Conservation (phyloP, 2,888 invertebrate genomes). For the Tachina lurida region DNA sequence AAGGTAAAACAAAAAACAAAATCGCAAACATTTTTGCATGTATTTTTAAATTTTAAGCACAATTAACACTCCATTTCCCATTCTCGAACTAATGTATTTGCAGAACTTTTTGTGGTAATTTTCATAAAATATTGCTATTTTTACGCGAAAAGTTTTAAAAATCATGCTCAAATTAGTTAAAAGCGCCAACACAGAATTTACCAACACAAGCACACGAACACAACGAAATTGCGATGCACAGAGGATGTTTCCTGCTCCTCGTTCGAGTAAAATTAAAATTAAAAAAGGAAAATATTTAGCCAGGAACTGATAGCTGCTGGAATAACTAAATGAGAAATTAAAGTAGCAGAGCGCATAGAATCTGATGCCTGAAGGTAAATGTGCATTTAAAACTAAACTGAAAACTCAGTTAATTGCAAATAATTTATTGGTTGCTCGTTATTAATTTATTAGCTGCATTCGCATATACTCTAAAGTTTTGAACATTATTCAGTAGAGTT, state of each 20-base stretch:
- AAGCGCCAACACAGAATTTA: constrained; percentile 4
- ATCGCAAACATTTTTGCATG: not conserved
- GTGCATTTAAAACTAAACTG: constrained; percentile 55
- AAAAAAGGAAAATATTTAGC: constrained; percentile 10
- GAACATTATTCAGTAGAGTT: constrained; percentile 39
- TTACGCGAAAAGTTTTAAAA: constrained; percentile 67
- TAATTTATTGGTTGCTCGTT: constrained; percentile 66
- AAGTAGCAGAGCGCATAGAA: constrained; percentile 2
- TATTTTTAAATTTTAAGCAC: constrained; percentile 19
- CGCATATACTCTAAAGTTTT: constrained; percentile 53
- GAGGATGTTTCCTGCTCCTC: too few relatives aligned
- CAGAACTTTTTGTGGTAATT: constrained; percentile 63
- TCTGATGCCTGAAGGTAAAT: constrained; percentile 46
- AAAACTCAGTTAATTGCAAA: constrained; percentile 69
- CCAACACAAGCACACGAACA: constrained; percentile 9
- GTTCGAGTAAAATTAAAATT: not conserved
- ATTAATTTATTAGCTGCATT: constrained; percentile 64
- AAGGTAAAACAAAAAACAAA: constrained; percentile 8
- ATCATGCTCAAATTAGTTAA: constrained; percentile 63
- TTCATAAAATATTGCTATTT: constrained; percentile 69
- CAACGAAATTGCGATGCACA: not conserved
- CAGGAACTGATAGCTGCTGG: constrained; percentile 6
- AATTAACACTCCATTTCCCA: constrained; percentile 43
- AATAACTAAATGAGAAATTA: not conserved
- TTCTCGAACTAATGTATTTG: constrained; percentile 38